These are phyloP conservation scores for Glossosoma conforme DNA, from an alignment of 1,140 invertebrate genomes.

Conservation along the genomic window DNA sequence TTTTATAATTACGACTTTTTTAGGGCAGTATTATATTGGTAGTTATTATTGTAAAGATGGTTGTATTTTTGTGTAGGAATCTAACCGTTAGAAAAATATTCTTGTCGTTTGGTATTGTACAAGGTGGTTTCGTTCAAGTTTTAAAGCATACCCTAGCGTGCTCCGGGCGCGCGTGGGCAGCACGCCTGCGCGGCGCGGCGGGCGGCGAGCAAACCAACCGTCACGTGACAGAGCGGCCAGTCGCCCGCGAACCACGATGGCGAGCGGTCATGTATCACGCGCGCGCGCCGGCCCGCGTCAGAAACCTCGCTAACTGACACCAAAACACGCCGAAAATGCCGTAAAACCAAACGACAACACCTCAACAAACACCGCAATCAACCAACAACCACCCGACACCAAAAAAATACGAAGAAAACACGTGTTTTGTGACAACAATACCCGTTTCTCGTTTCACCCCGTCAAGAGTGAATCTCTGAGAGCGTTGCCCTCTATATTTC, in stretches of 20 bases:
- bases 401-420: background rate
- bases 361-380: constrained; percentile 1
- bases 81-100: no score
- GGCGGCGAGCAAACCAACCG: constrained; percentile 50
- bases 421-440: constrained; percentile 18
- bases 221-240: constrained; percentile 52
- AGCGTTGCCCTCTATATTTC: constrained; percentile 23
- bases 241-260: constrained; percentile 36
- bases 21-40: no score
- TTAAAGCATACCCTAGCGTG: constrained; percentile 5
- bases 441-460: constrained; percentile 11
- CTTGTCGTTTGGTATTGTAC: no score
- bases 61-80: no score
- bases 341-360: no score
- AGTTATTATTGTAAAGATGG: no score
- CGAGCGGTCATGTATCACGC: constrained; percentile 6
- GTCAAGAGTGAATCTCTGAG: no score
- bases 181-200: constrained; percentile 40
- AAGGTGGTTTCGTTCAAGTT: no score
- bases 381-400: background rate
- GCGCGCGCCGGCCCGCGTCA: constrained; percentile 1
- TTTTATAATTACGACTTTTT: no score
- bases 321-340: no score
- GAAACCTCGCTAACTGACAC: no score
- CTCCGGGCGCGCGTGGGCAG: background rate